A percentile compares a stretch with the other conserved stretches of the same genome.
Evolutionary conservation across 2,797 vertebrate genomes (phyloP).

Genomic region (Aldrovandia affinis): DNA sequence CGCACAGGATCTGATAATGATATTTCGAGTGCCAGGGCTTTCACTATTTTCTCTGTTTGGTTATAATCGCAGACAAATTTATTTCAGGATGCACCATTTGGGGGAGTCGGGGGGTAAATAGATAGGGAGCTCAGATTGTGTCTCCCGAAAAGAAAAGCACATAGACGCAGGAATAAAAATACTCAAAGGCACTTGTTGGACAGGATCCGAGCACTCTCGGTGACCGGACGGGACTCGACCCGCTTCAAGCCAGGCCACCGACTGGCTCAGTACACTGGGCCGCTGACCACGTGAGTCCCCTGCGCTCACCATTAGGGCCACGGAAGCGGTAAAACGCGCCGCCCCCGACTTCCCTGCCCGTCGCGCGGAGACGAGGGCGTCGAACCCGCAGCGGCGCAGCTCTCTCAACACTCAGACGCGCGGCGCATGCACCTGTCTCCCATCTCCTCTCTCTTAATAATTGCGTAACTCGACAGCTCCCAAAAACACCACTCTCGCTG

Average conservation of each 20-base stretch:
- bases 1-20: constrained; percentile 66
- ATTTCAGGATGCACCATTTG: constrained; percentile 8
- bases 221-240: neutral
- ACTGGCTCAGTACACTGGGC: neutral
- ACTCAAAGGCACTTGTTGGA: neutral
- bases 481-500: neutral
- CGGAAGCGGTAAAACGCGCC: neutral
- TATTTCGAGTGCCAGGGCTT: constrained; percentile 34
- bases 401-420: neutral
- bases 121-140: constrained; percentile 36
- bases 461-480: neutral
- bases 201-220: neutral
- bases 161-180: constrained; percentile 20
- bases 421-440: neutral
- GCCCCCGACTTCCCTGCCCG: neutral
- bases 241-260: neutral
- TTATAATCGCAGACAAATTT: constrained; percentile 20
- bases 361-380: no score
- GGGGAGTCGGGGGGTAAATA: neutral
- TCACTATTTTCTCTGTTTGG: constrained; percentile 18
- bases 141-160: constrained; percentile 31
- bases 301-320: neutral
- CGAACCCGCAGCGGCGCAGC: neutral
- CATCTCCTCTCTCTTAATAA: neutral
- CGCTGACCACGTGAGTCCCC: constrained; percentile 10